A percentile compares a stretch with the other conserved stretches of the same genome.
Conservation (phyloP, 37 sponge, comb jelly and placozoan species). For the Hexactinellida sp. region DNA sequence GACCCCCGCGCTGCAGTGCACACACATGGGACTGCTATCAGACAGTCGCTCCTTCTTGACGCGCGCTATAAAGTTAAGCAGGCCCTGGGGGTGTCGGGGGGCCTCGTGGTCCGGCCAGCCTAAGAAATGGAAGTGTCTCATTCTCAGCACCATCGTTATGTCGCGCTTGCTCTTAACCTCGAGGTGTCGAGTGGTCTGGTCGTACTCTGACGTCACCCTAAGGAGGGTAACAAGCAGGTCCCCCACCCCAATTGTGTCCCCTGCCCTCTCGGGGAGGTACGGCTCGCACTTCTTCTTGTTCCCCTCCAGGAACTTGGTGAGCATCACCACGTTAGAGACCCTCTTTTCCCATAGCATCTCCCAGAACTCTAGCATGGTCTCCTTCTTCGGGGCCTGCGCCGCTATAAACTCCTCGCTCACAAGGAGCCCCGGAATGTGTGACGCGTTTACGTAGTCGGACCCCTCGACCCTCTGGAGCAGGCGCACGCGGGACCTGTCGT, state of each 20-base stretch:
- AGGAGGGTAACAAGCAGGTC: background rate
- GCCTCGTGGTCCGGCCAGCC: conserved; percentile 10
- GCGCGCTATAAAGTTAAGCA: background rate
- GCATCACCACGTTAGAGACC: background rate
- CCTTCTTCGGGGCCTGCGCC: background rate
- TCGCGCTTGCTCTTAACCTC: background rate
- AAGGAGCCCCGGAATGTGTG: background rate
- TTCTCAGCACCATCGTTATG: background rate
- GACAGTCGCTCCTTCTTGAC: background rate
- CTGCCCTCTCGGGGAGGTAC: background rate
- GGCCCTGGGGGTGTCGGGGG: background rate
- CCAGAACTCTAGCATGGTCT: conserved; percentile 13
- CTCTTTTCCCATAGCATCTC: background rate
- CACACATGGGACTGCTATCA: background rate
- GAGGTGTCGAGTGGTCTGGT: background rate
- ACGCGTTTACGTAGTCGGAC: background rate
- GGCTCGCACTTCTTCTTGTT: conserved; percentile 13
- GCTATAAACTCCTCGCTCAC: background rate
- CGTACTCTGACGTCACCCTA: background rate
- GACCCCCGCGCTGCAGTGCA: background rate
- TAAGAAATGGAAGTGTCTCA: background rate
- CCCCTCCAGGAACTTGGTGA: background rate
- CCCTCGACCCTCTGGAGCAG: background rate
- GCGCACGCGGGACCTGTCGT: background rate
- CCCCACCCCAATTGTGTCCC: background rate